Base-by-base conservation (phyloP, 2,888 invertebrate species). In the Cepaea hortensis region DNA sequence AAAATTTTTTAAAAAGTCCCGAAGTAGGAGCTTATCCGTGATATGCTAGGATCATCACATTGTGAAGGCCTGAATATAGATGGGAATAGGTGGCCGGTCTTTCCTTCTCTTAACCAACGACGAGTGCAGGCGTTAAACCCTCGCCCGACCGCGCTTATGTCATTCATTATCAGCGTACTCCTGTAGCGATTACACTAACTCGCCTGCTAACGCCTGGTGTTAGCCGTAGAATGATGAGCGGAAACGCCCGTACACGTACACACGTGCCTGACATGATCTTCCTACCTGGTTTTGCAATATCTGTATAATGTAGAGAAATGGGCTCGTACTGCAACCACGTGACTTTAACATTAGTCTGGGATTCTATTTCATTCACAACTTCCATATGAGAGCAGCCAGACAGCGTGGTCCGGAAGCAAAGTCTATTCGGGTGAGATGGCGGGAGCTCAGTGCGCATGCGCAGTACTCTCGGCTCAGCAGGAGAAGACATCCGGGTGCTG, bases 381-480 rank as follows among this genome's bases (percentile, higher is more conserved):
- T 85, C 85, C 0, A 15, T 35, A 35, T 85, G 85, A 11, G 62
- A 68, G 13, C 85, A 79, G 3, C 70, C 72, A 2, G 79, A 50
- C n/a, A 79, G 7, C 0, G 62, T 62, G 20, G 70, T 79, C 55
- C 79, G n/a, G 68, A 86, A 86, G 68, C 86, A 86, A 55, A 86
- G 81, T 72, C 73, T 86, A n/a, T 46, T 62, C 1, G 86, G 86
- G 4, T 81, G 65, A n/a, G 76, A 72, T 15, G 86, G 86, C 0
- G 86, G 86, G 0, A 86, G 68, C 50, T 82, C 75, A n/a, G 61
- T 11, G 48, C 86, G 76, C 81, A 81, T 81, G 46, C 86, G 76
- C 46, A 86, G 6, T 3, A 85, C 72, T 70, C 65, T 48, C 5
- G 55, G 35, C 6, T 79, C 68, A 3, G 48, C 2, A 3, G 20